Base-by-base conservation (phyloP, 2,888 invertebrate species). In the Macrostomum cliftonense region DNA sequence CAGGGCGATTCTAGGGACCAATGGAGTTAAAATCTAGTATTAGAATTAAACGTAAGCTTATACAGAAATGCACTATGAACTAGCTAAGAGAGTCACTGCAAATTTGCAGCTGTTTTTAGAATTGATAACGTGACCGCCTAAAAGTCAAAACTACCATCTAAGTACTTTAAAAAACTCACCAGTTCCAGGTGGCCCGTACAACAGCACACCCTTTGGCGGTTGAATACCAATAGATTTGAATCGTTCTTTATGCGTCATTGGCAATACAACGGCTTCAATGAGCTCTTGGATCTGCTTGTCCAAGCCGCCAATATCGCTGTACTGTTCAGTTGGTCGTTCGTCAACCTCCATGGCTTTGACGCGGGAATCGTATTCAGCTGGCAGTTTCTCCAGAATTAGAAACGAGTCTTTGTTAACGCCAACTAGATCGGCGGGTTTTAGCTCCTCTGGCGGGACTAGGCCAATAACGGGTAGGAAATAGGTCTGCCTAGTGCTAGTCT, bases 291-390 rank as follows among this genome's bases (percentile, higher is more conserved):
- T 97, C 73, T 99, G 97, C 73, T 97, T 97, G 66, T 99, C 97
- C 55, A 97, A 74, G 13, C 97, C 97, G 66, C 97, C 97, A 71
- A 97, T 95, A 73, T 99, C 97, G 9, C 91, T 88, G 73, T 97
- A 97, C 70, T 97, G 93, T 70, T 97, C 97, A 11, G 91, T 93
- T 0, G 97, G 97, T 56, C 95, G 77, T 72, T 97, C 97, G 70
- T 97, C 97, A 0, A 97, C 95, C 72, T 95, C 93, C 93, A 93
- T 95, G 42, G 93, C 93, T 69, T 93, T 93, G 0, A 95, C 93
- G 58, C 93, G 77, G 0, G 93, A 91, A 67, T 95, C 93, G 37
- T 61, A 93, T 72, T 95, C 93, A 12, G 88, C 86, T 0, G 93
- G 93, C 47, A 93, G 70, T 2, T 93, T 95, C 73, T 97, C 97